These are phyloP conservation scores for Corythornis vintsioides DNA, from an alignment of 2,113 vertebrate genomes.

Conservation along the genomic window DNA sequence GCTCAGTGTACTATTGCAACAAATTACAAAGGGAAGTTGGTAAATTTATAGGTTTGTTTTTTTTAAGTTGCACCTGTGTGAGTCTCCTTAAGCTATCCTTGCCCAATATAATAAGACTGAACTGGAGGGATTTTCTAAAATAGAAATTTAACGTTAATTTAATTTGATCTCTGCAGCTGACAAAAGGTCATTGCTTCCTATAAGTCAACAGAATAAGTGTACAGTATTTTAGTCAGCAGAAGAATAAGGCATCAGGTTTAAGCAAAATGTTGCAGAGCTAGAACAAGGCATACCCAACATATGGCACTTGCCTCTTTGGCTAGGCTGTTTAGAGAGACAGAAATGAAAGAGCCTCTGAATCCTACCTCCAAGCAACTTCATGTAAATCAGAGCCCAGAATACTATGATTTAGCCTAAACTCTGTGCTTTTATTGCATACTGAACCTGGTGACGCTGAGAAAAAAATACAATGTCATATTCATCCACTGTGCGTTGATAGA, in stretches of 20 bases:
- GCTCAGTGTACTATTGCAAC: not conserved
- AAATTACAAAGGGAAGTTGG: not conserved
- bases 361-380: not conserved
- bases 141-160: not conserved
- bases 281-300: not conserved
- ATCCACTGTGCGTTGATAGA: constrained; percentile 13
- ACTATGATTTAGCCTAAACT: not conserved
- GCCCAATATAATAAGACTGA: not conserved
- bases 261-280: not conserved
- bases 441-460: not conserved
- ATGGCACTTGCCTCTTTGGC: not conserved
- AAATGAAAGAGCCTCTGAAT: not conserved
- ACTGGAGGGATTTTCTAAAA: not conserved
- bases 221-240: not conserved
- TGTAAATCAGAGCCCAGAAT: not conserved
- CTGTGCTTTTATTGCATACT: not conserved
- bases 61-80: not conserved
- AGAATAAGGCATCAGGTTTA: not conserved
- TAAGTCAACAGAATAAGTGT: not conserved
- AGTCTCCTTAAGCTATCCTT: not conserved
- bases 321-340: not conserved
- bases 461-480: constrained; percentile 55
- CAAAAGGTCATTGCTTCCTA: not conserved
- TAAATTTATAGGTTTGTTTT: not conserved
- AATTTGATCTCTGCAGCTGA: not conserved